Conservation (phyloP, 2,888 invertebrate genomes). For the Drosophila falleni region DNA sequence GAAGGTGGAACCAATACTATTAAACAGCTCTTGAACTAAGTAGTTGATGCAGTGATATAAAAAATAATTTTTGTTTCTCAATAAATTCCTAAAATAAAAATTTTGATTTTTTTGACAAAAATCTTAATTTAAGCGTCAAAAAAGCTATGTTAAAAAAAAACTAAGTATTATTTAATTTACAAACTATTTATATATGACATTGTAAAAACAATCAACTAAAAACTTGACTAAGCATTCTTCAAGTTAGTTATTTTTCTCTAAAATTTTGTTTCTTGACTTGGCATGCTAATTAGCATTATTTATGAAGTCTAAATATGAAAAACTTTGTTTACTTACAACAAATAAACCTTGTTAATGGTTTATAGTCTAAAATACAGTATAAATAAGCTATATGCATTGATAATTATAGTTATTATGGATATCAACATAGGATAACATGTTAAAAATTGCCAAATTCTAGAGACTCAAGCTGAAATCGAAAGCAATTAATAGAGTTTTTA, state of each 20-base stretch:
- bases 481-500: conserved; percentile 23
- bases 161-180: neutral
- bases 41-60: neutral
- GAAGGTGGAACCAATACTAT: neutral
- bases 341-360: conserved; percentile 8
- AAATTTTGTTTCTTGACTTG: neutral
- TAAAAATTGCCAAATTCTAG: conserved; percentile 32
- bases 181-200: conserved; percentile 1
- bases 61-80: no score
- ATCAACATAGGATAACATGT: conserved; percentile 3
- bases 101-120: no score
- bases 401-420: conserved; percentile 5
- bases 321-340: conserved; percentile 41
- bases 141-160: neutral
- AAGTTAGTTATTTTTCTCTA: neutral
- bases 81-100: no score
- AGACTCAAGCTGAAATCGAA: conserved; percentile 43
- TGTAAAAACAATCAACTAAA: conserved; percentile 6
- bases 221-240: neutral
- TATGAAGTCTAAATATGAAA: no score
- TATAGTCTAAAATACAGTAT: no score
- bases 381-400: neutral
- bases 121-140: no score
- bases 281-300: conserved; percentile 24
- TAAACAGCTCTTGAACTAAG: neutral